Base-by-base conservation (phyloP, 2,113 vertebrate species). In the Dermatemys mawii region DNA sequence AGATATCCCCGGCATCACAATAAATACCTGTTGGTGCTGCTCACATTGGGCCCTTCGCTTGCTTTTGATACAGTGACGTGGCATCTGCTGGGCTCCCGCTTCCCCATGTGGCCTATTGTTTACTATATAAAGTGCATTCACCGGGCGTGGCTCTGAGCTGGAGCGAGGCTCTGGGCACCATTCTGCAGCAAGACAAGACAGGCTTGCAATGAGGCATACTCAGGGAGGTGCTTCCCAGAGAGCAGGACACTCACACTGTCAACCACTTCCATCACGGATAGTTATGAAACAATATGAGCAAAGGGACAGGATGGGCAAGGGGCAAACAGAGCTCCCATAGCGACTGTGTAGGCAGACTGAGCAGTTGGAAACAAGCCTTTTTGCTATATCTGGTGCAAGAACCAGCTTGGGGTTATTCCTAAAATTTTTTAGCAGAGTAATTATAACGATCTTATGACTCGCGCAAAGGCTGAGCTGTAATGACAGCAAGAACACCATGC, bases 381-480 rank as follows among this genome's bases (percentile, higher is more conserved):
- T 32, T 0, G 1, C 70, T 81, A 41, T 81, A 46, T 19, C 55
- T 49, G 1, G 0, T 5, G 5, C 0, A 2, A n/a, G 21, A 53
- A 0, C 1, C 83, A 8, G 22, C 1, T 0, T 0, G 2, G 16
- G 24, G 83, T 70, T 48, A 16, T 11, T 22, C 88, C 78, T 3
- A 4, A 55, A 51, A 41, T 54, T 86, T 50, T 2, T 67, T 81
- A 41, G 63, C 55, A 44, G 67, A 27, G 48, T 11, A 51, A 78
- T 90, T 44, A 21, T 5, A 4, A 13, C 49, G 13, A 17, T 51
- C 78, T 14, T 4, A 3, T 44, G 84, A 21, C 55, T 51, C 54
- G 41, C 4, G 51, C 53, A 2, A 22, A 78, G 5, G 2, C 1
- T 2, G 38, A 51, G n/a, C 1, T 11, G 3, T 19, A 53, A 14